Percentiles rank a stretch among this genome's conserved stretches.
These are phyloP conservation scores for Eubucco bourcierii DNA, from an alignment of 2,113 vertebrate genomes.

Conservation along the genomic window DNA sequence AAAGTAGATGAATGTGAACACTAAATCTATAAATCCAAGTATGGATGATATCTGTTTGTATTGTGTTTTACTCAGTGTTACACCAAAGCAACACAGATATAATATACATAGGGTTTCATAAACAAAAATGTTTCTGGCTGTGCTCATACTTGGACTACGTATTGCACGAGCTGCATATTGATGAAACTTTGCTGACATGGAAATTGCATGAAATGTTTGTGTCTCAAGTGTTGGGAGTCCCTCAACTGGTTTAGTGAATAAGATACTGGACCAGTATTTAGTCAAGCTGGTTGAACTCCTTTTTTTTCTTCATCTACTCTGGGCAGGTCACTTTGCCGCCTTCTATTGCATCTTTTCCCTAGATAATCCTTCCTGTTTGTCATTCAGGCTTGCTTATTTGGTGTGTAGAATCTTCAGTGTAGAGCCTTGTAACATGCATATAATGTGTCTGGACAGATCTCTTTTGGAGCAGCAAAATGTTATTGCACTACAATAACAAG, in stretches of 20 bases:
- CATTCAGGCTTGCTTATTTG: background rate
- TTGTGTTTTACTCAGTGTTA: background rate
- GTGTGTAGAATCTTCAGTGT: background rate
- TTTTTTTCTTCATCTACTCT: background rate
- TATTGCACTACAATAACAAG: background rate
- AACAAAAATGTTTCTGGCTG: background rate
- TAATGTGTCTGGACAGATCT: background rate
- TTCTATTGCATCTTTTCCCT: background rate
- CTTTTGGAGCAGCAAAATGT: background rate
- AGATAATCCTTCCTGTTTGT: background rate
- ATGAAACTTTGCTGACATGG: background rate
- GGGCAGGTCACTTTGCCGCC: background rate
- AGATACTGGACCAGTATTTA: background rate
- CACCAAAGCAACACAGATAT: background rate
- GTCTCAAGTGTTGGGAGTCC: background rate
- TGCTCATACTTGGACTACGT: background rate
- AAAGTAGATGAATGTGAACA: background rate
- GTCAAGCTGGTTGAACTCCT: background rate
- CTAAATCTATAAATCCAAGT: background rate
- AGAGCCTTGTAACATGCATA: fast-evolving
- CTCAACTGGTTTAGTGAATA: background rate
- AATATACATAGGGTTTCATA: background rate
- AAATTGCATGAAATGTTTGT: background rate
- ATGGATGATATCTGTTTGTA: background rate
- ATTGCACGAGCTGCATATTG: background rate